Conservation (phyloP, 2,113 vertebrate species). For the Psammodynastes pulverulentus region DNA sequence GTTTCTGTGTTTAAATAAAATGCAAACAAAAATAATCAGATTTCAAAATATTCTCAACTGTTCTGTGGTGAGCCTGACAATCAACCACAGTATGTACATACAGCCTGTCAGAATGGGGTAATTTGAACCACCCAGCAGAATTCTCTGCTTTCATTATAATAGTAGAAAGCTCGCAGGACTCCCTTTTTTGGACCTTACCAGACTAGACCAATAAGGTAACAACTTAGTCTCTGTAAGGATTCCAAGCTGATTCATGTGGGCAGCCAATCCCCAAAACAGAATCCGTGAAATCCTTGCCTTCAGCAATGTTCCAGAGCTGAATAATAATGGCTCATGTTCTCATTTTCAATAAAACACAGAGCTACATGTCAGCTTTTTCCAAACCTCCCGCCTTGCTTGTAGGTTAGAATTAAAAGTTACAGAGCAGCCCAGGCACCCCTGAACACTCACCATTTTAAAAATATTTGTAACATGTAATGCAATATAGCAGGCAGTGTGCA, state of each 20-base stretch:
- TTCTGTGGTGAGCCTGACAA: background rate
- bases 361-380: background rate
- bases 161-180: background rate
- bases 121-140: background rate
- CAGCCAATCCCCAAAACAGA: background rate
- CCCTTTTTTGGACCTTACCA: background rate
- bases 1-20: background rate
- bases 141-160: background rate
- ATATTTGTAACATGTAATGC: background rate
- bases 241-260: conserved; percentile 1
- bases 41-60: background rate
- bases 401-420: background rate
- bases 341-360: background rate
- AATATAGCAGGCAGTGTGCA: background rate
- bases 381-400: background rate
- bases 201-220: background rate
- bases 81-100: background rate
- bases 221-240: background rate
- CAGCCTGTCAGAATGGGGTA: background rate
- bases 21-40: background rate
- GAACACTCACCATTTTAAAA: background rate
- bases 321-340: background rate
- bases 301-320: background rate
- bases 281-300: background rate
- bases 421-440: background rate